Base-by-base conservation (phyloP, 2,797 vertebrate species). In the Bovichtus variegatus region DNA sequence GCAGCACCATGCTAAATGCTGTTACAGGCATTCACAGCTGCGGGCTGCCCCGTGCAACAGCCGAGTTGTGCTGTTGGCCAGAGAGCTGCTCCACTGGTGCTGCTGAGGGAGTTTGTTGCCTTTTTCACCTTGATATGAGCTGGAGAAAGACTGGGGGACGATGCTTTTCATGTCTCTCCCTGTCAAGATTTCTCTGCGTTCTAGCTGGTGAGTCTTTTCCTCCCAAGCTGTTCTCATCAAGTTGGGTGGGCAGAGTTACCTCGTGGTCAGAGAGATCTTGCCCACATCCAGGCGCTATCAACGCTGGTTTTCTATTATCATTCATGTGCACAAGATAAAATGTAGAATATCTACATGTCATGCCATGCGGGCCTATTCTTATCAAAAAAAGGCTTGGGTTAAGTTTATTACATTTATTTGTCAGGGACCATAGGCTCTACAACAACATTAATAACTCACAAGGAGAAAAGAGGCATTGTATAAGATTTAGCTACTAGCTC, bases 101-200 rank as follows among this genome's bases (percentile, higher is more conserved):
- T 53, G 81, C 73, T 25, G 18, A 53, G 79, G 83, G 77, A 80
- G 6, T 44, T 19, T 9, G 67, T 46, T 66, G 53, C 68, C 64
- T 83, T 79, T 73, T 77, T 86, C 84, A 81, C 85, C 82, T 89
- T 60, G 71, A 88, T 58, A 59, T 67, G 71, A 61, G 69, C 59
- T 65, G 78, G 81, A 43, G 71, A 67, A 54, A 71, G 74, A 71
- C 76, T n/a, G 63, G 58, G 61, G 53, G 40, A 51, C 54, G 64
- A 50, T 31, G 80, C 70, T 68, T 44, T 77, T 78, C 69, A 61
- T 81, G 79, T 59, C 25, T 74, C 69, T 54, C 43, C 60, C 69
- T 69, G 67, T 82, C 80, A 55, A 74, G 71, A 75, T 74, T 77
- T 63, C 44, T 18, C 80, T 29, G 69, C 62, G 21, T 65, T 46